Percentiles rank a stretch among this genome's conserved stretches.
These are phyloP conservation scores for Chondrilla cf. caribensis DNA, from an alignment of 37 sponge, comb jelly and placozoan species.

Conservation along the genomic window DNA sequence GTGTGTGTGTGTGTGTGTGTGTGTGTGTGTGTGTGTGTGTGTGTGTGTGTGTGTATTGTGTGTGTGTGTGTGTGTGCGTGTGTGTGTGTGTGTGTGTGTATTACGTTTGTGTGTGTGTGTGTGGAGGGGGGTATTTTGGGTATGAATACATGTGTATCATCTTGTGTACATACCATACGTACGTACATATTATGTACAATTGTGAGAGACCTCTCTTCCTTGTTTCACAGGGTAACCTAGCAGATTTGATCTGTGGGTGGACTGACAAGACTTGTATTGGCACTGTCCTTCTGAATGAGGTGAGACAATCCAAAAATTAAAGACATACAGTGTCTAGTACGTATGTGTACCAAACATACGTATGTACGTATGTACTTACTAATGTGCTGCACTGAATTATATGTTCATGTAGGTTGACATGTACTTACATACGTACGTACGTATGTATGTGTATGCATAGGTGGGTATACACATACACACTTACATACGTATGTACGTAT, in stretches of 20 bases:
- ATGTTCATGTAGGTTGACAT: not conserved
- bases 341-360: not conserved
- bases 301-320: not conserved
- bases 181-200: not conserved
- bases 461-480: too few relatives aligned
- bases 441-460: not conserved
- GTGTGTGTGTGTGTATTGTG: not conserved
- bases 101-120: not conserved
- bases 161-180: not conserved
- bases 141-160: not conserved
- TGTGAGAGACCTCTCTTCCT: not conserved
- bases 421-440: not conserved
- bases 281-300: slow-evolving; percentile 3
- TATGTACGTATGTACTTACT: too few relatives aligned
- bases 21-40: not conserved
- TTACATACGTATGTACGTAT: too few relatives aligned
- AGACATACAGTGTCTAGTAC: not conserved
- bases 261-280: slow-evolving; percentile 13
- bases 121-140: too few relatives aligned
- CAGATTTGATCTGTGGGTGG: not conserved
- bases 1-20: not conserved
- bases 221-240: not conserved
- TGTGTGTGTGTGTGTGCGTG: not conserved
- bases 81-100: not conserved
- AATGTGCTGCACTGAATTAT: too few relatives aligned